Evolutionary conservation across 2,797 vertebrate species (phyloP), one percentile per base, ranked within the genome.

Genomic region (Amphiprion clarkii): DNA sequence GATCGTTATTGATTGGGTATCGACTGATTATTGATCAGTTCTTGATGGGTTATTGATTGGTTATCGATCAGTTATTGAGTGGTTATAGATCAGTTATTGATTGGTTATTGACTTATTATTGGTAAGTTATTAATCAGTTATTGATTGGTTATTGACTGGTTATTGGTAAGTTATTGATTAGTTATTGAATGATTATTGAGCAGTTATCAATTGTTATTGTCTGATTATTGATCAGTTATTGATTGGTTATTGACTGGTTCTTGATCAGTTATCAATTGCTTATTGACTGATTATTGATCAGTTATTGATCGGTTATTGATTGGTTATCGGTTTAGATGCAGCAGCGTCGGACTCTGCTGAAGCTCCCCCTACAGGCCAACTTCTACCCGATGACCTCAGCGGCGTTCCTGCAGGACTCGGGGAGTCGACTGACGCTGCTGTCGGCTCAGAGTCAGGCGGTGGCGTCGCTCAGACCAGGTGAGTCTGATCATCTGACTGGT

Each of bases 311-410:
- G 23, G 23, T 23, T 23, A 6, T 33, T 64, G 70, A 60, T 46
- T 16, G 49, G 5, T 63, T n/a, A 17, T 53, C 1, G 75, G 63
- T 84, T 68, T 88, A 99, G 97, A 97, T 98, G 90, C 97, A 98
- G 75, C 96, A 97, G 60, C 94, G 97, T 71, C 79, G 91, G 79
- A 96, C 94, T 0, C 92, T 97, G 90, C 86, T 52, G 48, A 99
- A 98, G 91, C 92, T 99, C 70, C 97, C 97, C 53, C 87, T 98
- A 85, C 97, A 99, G 93, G 97, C 96, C 1, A 98, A 98, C 90
- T 95, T 99, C 44, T 99, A 97, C 86, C 97, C 97, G 0, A 97
- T 98, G 96, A 95, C 86, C 46, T 96, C 96, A 6, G 95, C 97
- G 85, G 84, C 92, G 0, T 98, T 98, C 67, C 83, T 99, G 57